Conservation (phyloP, 2,113 vertebrate genomes). For the Dolichallabes microphthalmus region DNA sequence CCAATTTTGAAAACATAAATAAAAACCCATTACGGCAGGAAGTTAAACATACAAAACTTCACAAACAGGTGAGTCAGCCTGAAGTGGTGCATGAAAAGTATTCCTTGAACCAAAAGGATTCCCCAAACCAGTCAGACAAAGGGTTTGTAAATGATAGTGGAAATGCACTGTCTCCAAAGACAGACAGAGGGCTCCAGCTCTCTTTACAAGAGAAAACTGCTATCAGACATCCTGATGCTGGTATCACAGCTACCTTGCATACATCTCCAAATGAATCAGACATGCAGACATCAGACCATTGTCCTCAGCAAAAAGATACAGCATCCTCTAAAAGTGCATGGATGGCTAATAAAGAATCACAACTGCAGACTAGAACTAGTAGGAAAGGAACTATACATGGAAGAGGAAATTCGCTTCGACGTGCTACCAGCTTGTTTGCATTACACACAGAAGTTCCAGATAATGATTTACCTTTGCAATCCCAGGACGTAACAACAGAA, state of each 20-base stretch:
- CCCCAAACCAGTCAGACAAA: constrained; percentile 46
- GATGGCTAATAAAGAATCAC: constrained; percentile 52
- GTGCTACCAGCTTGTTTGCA: constrained; percentile 67
- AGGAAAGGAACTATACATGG: constrained; percentile 54
- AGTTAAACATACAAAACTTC: constrained; percentile 16
- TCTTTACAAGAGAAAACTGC: constrained; percentile 50
- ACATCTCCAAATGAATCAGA: constrained; percentile 37
- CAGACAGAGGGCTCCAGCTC: constrained; percentile 48
- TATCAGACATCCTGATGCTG: constrained; percentile 32
- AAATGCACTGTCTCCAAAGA: constrained; percentile 47
- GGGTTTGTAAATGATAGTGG: constrained; percentile 28
- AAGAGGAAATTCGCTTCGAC: constrained; percentile 59
- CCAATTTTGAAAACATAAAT: constrained; percentile 55
- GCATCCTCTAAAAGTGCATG: constrained; percentile 46
- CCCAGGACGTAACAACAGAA: constrained; percentile 35
- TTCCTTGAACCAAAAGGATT: constrained; percentile 45
- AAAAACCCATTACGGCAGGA: constrained; percentile 53
- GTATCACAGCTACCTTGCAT: constrained; percentile 49
- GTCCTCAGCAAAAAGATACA: constrained; percentile 49
- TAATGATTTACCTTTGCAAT: constrained; percentile 50
- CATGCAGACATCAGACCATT: constrained; percentile 34
- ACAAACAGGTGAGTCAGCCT: background rate
- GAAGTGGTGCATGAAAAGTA: constrained; percentile 15
- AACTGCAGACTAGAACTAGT: constrained; percentile 57
- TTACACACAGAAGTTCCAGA: constrained; percentile 53